Conservation (phyloP, 1,140 invertebrate genomes). For the Apis laboriosa region DNA sequence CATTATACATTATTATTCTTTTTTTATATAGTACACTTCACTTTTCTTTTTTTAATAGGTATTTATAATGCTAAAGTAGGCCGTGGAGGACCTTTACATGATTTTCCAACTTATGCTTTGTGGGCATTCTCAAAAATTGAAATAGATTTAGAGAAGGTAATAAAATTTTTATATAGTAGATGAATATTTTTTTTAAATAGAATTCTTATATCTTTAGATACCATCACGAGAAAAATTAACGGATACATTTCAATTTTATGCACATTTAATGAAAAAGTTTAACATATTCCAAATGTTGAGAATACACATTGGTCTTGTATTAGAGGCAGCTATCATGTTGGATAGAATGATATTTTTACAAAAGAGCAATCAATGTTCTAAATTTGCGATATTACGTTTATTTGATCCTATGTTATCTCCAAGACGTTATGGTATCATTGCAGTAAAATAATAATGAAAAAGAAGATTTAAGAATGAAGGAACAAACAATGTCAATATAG, state of each 20-base stretch:
- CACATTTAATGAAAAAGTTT: slow-evolving; percentile 84
- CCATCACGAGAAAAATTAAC: slow-evolving; percentile 80
- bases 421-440: slow-evolving; percentile 88
- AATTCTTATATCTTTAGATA: slow-evolving; percentile 71
- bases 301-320: slow-evolving; percentile 89
- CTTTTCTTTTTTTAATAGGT: slow-evolving; percentile 67
- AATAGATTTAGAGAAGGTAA: slow-evolving; percentile 67
- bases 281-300: slow-evolving; percentile 91
- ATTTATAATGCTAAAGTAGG: slow-evolving; percentile 80
- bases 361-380: slow-evolving; percentile 83
- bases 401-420: slow-evolving; percentile 91
- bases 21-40: not conserved
- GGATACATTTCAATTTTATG: slow-evolving; percentile 78
- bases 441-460: slow-evolving; percentile 71
- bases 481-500: not conserved
- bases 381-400: slow-evolving; percentile 86
- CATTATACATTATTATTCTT: too few species aligned
- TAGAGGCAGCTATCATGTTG: slow-evolving; percentile 92
- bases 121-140: slow-evolving; percentile 83
- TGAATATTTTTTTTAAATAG: not conserved
- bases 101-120: slow-evolving; percentile 84
- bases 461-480: not conserved
- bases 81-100: slow-evolving; percentile 78
- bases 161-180: slow-evolving; percentile 43
- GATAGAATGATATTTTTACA: slow-evolving; percentile 91